Base-by-base conservation (phyloP, 2,888 invertebrate genomes). In the Andrena fulva region DNA sequence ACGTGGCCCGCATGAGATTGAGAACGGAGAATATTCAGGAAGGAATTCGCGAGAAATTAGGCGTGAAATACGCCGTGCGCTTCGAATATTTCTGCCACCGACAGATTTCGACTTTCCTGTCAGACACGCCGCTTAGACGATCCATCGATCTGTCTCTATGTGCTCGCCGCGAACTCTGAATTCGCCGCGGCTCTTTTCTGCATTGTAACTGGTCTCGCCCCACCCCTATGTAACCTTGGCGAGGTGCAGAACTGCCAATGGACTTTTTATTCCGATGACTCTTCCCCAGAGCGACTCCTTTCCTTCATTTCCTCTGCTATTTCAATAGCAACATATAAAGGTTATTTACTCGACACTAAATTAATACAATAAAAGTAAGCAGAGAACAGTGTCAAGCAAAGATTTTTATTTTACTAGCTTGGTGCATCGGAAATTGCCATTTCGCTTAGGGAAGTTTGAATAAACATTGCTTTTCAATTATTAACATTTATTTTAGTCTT, bases 61-160 rank as follows among this genome's bases (percentile, higher is more conserved):
- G 92, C 93, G 92, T 93, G 93, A 93, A 93, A 93, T 93, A 85
- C 90, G 87, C 86, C 85, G 84, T 90, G 91, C 91, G 93, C 88
- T 88, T 91, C 89, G 92, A 92, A 93, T 93, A 92, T 92, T 91
- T 91, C 87, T 86, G 81, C 85, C 86, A 83, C 83, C 81, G 87
- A 84, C 82, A 85, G 72, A 85, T 82, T 71, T 77, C 78, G 77
- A 81, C 81, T 85, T 70, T 82, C 76, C 76, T 80, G 79, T 82
- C 83, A 83, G 85, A 82, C 77, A 82, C 68, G 63, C 52, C 42
- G 66, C 70, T 81, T 67, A 75, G 69, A 82, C 77, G 29, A 85
- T 82, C 79, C 71, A 79, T 77, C 80, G 74, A 70, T 29, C 59
- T 42, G 64, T 59, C 78, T 66, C 72, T 60, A 48, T 76, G 74